These are phyloP conservation scores for Drosophila incognita DNA, from an alignment of 2,888 invertebrate genomes.

Conservation along the genomic window DNA sequence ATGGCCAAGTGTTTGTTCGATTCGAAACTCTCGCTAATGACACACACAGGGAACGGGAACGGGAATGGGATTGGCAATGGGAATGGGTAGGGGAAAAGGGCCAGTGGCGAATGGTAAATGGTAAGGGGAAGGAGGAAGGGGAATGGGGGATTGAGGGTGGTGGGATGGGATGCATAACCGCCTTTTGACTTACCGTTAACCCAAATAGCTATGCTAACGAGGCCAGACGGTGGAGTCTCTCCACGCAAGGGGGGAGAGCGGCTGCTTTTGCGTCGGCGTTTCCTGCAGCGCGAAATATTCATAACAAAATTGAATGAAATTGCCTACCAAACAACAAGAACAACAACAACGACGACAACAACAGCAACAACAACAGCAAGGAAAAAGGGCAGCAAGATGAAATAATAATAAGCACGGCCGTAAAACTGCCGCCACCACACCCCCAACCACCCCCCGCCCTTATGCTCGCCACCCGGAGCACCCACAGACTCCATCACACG, in stretches of 20 bases:
- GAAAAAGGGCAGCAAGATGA: conserved; percentile 40
- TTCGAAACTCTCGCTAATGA: conserved; percentile 56
- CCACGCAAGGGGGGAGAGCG: background rate
- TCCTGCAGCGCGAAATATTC: conserved; percentile 59
- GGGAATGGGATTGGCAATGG: background rate
- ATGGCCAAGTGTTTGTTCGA: conserved; percentile 52
- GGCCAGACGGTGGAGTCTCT: conserved; percentile 16
- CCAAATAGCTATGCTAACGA: conserved; percentile 36
- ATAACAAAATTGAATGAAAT: conserved; percentile 68
- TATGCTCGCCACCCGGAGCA: background rate
- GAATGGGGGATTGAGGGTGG: background rate
- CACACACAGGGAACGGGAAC: conserved; percentile 51
- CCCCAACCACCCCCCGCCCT: background rate
- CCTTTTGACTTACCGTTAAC: conserved; percentile 25
- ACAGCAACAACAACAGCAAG: conserved; percentile 13
- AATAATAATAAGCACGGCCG: conserved; percentile 57
- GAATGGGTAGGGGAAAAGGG: background rate
- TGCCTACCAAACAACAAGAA: conserved; percentile 52
- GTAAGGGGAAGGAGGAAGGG: background rate
- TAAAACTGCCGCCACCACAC: conserved; percentile 3
- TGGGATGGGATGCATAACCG: conserved; percentile 1
- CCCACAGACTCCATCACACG: conserved; percentile 10
- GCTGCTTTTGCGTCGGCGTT: background rate
- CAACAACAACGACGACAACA: conserved; percentile 15
- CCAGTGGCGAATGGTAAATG: conserved; percentile 2